phyloP scores from a whole-genome alignment of 2,797 vertebrate species.

The Mastacembelus armatus region DNA sequence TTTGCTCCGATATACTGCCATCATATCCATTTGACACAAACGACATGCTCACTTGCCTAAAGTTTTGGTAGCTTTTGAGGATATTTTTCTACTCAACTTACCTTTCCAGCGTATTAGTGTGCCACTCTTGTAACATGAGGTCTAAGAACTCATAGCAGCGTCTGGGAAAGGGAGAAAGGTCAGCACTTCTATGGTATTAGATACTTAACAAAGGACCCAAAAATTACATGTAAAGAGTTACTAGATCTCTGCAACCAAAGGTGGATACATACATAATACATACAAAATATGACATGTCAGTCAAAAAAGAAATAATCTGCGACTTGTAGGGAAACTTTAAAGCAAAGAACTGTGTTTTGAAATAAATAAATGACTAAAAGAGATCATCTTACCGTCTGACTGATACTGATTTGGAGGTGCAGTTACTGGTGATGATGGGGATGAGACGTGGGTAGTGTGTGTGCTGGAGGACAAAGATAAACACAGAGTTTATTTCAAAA shows the following conservation, averaged over 20 bases:
- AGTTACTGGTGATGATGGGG: conserved; percentile 98
- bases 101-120: conserved; percentile 95
- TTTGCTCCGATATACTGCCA: no score
- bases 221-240: neutral
- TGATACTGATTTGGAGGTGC: conserved; percentile 95
- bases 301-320: no score
- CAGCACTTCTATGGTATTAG: neutral
- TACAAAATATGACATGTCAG: neutral
- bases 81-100: conserved; percentile 61
- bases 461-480: conserved; percentile 81
- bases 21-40: neutral
- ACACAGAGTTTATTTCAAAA: no score
- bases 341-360: no score
- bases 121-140: conserved; percentile 96
- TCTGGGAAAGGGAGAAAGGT: conserved; percentile 72
- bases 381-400: conserved; percentile 90
- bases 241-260: neutral
- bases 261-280: no score
- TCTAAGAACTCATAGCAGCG: conserved; percentile 98
- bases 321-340: no score
- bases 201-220: neutral
- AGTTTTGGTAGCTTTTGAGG: neutral
- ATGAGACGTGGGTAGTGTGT: conserved; percentile 97
- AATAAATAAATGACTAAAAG: no score
- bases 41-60: no score